Evolutionary conservation across 92 coral and sea anemone genomes (phyloP), one percentile per base, ranked within the genome.

Genomic region (Palythoa grandis): DNA sequence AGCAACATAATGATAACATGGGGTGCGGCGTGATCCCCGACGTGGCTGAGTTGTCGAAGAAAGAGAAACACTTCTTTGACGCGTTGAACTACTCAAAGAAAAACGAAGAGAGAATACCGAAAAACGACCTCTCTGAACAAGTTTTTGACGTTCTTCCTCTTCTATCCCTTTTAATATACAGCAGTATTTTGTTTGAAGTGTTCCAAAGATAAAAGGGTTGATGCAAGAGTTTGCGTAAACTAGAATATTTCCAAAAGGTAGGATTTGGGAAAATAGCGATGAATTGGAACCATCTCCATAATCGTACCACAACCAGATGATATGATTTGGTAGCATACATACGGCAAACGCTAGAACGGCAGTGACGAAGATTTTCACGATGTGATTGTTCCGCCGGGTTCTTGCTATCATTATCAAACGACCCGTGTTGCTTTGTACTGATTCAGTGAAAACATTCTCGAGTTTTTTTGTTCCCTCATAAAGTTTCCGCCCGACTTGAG

Each of bases 191-290:
- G 74, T 69, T 29, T 93, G 96, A 25, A 93, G 88, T 0, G 99
- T 95, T 0, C 99, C 99, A 75, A 96, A 96, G 22, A 96, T 96
- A 71, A 96, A 96, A 3, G 99, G 99, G 67, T 95, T 96, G 20
- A 96, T 87, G 78, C 96, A 91, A 82, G 97, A 93, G 86, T 96
- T 96, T 7, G 90, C 91, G 78, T 96, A 96, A 16, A 94, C 92
- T 61, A 95, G 56, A 5, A 92, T 96, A 48, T 79, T 90, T n/a
- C 97, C 89, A 74, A 95, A 94, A n/a, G 91, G 95, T 9, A 91
- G 71, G 5, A 96, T 82, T 48, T 91, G 91, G 8, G 87, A 3
- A 75, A 95, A 92, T 65, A 88, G 20, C 1, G 85, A 20, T 2
- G 92, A 91, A 70, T 72, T 69, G 23, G 90, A 78, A 2, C 91